These are phyloP conservation scores for Brevimyrus niger DNA, from an alignment of 2,113 vertebrate species.

Conservation along the genomic window DNA sequence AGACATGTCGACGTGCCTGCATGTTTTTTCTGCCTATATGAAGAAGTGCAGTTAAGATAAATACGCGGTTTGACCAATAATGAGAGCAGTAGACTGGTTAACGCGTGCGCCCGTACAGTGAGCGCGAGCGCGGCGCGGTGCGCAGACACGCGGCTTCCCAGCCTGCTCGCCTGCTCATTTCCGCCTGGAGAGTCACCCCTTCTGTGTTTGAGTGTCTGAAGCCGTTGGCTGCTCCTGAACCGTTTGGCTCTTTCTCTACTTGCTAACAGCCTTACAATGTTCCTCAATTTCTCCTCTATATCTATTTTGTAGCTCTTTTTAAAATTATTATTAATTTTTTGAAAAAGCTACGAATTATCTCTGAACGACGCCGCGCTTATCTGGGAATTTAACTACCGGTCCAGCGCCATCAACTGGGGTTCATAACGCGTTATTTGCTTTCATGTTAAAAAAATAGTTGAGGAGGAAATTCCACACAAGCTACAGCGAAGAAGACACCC, in stretches of 20 bases:
- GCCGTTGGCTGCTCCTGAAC: conserved; percentile 69
- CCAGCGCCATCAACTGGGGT: conserved; percentile 12
- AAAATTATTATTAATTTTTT: background rate
- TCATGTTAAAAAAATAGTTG: conserved; percentile 22
- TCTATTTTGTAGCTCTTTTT: conserved; percentile 14
- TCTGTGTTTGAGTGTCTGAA: conserved; percentile 58
- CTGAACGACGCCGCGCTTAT: background rate
- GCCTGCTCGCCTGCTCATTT: conserved; percentile 50
- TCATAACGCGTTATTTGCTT: conserved; percentile 19
- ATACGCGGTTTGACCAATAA: background rate
- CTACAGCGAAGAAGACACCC: conserved; percentile 18
- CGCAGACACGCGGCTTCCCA: conserved; percentile 32
- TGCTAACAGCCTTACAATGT: conserved; percentile 61
- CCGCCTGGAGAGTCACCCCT: conserved; percentile 64
- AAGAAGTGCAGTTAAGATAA: background rate
- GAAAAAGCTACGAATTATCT: conserved; percentile 9
- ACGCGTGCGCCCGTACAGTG: conserved; percentile 28
- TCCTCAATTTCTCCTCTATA: conserved; percentile 60
- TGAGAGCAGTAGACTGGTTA: background rate
- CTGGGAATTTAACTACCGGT: conserved; percentile 25
- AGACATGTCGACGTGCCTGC: background rate
- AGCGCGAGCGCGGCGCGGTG: no score
- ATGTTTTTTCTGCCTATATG: background rate
- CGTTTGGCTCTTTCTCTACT: conserved; percentile 67
- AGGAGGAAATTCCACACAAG: conserved; percentile 30